Evolutionary conservation across 2,113 vertebrate genomes (phyloP), one percentile per base, ranked within the genome.

Genomic region (Protomyctophum bolini): DNA sequence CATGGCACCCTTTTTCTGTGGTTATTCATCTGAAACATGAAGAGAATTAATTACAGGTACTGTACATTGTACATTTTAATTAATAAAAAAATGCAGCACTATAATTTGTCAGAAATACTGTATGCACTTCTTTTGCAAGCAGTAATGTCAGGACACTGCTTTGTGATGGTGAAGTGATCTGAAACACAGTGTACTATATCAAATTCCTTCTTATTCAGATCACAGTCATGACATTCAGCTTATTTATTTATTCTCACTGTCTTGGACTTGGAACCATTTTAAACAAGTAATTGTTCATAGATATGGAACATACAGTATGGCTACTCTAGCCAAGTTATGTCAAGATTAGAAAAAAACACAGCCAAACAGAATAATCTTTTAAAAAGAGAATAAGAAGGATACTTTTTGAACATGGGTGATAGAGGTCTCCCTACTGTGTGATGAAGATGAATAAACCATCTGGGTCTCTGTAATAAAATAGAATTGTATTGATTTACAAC

Each of bases 1-100:
- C 65, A 73, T 85, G 83, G 80, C 82, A 86, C 76, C 59, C 60
- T 69, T 70, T 52, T 86, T 81, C 63, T 81, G 63, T 75, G 85
- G 63, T 75, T 84, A 78, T 75, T 90, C 82, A 87, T 83, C 81
- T 85, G 79, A 72, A 85, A 81, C 86, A 78, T 66, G 68, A 21
- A 21, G 63, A 83, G 54, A 80, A 83, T 81, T 80, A 79, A 91
- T 88, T 86, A 75, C 75, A 79, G 77, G 75, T 76, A 66, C 59
- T 73, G 83, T 65, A 14, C 11, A 66, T 70, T 79, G 28, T 75
- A 66, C 21, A 83, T 82, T 81, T 72, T 7, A 79, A 83, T 81
- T n/a, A 65, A 74, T 80, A 74, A 63, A 58, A 29, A 63, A 29
- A 63, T 72, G 45, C 72, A 74, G 58, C 14, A 0, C 10, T 28